Evolutionary conservation across 2,888 invertebrate species (phyloP), one percentile per base, ranked within the genome.

Genomic region (Andrena bucephala): DNA sequence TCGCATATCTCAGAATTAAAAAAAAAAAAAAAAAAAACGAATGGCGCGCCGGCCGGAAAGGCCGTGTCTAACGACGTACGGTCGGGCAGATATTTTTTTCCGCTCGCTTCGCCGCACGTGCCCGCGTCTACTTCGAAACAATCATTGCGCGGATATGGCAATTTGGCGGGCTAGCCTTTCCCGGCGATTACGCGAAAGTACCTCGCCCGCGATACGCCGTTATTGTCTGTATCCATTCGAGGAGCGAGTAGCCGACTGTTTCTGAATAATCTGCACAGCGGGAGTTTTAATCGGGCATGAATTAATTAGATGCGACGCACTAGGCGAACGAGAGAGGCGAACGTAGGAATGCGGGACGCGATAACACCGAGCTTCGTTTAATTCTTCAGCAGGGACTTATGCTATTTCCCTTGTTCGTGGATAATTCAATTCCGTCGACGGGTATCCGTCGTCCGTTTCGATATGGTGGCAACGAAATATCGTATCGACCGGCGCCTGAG

Each of bases 1-100:
- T 2, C 8, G 33, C 50, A n/a, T 77, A 80, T 80, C 80, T 71
- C 52, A 62, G 48, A 62, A 54, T 68, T 50, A 16, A 66, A 79
- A 29, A 65, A 27, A 36, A 42, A 65, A 27, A 20, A 20, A 16
- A 66, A 79, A 29, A 65, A 27, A 36, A 42, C 8, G 24, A 57
- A 57, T 10, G 13, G 24, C 57, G 8, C 10, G 8, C 10, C 1
- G 8, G 24, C 3, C 10, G 24, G 10, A 20, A 57, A 57, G 8
- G 1, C 27, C 24, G 24, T 24, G 27, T 10, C 24, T 20, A 24
- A 24, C 57, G 27, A 24, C 24, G 24, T 1, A 57, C 57, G 7
- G 13, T 10, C 24, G 57, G 4, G 13, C 8, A 13, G 27, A 57
- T 57, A 57, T 20, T 27, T 57, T 57, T 13, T 10, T 57, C 1